Evolutionary conservation across 2,888 invertebrate genomes (phyloP), one percentile per base, ranked within the genome.

Genomic region (Cybosia mesomella): DNA sequence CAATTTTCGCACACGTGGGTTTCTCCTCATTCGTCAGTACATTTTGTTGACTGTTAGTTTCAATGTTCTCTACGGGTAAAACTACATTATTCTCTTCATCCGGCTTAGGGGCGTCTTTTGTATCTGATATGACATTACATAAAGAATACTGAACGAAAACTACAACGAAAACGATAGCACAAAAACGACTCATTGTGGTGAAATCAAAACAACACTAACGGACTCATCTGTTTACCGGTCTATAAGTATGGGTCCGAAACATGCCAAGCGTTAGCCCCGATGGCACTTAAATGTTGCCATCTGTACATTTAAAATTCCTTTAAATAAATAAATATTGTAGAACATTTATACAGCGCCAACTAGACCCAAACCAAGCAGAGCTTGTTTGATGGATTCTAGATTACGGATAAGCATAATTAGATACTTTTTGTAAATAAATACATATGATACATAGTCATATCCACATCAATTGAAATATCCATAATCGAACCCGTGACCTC

Each of bases 1-100:
- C 93, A 65, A 92, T 83, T 71, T 84, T 79, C 18, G 80, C 88
- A 72, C 93, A 93, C 59, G 82, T 74, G 59, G 64, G 32, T 1
- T 66, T 55, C n/a, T 58, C 68, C 58, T 36, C 64, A 55, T 70
- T 68, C n/a, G 2, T 2, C 49, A 49, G 43, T 43, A 43, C n/a
- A 49, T n/a, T n/a, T 49, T 49, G 21, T 54, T 64, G 62, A n/a
- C n/a, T 36, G 1, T 59, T n/a, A 60, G 36, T 64, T 13, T 63
- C 70, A 9, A 69, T 13, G 18, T 54, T 34, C 18, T 36, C 67
- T 15, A 34, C 28, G 0, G 65, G 69, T 15, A 24, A 24, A 10
- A 55, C 64, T 9, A 68, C 39, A 59, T 49, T 71, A 28, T 68
- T 72, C 9, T 72, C 70, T 62, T 58, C 61, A 24, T 64, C 70